These are phyloP conservation scores for Micronycteris hirsuta DNA, from an alignment of 2,113 vertebrate species.

Conservation along the genomic window DNA sequence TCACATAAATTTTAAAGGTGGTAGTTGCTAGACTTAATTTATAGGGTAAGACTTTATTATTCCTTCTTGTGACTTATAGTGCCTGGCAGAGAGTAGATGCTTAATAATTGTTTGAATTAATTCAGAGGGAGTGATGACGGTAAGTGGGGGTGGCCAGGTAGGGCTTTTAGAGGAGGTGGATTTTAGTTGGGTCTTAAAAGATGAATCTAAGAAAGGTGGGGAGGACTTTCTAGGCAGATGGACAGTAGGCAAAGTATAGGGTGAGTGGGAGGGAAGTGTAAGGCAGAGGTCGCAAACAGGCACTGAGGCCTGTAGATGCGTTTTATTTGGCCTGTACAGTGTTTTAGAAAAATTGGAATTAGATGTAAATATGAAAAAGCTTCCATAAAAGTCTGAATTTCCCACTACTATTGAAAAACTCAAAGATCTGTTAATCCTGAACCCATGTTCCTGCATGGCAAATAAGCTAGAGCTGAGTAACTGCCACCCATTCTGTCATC, in stretches of 20 bases:
- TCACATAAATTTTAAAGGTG: constrained; percentile 37
- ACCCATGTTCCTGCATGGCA: background rate
- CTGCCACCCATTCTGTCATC: background rate
- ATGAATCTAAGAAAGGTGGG: constrained; percentile 39
- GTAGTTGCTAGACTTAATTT: constrained; percentile 31
- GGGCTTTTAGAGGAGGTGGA: constrained; percentile 47
- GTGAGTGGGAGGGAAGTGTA: background rate
- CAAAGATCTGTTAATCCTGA: constrained; percentile 10
- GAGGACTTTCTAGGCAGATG: constrained; percentile 1
- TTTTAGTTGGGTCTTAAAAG: constrained; percentile 43
- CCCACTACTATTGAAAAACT: background rate
- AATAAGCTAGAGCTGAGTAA: constrained; percentile 27
- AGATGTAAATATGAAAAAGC: background rate
- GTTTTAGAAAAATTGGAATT: constrained; percentile 50
- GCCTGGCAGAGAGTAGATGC: constrained; percentile 76
- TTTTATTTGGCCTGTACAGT: constrained; percentile 19
- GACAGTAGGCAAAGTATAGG: background rate
- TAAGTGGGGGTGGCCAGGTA: constrained; percentile 52
- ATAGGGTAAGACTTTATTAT: constrained; percentile 26
- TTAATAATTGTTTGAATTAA: constrained; percentile 66
- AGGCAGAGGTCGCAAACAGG: constrained; percentile 70
- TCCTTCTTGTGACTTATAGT: constrained; percentile 50
- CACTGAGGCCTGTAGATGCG: constrained; percentile 28
- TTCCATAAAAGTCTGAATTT: constrained; percentile 23
- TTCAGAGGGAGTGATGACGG: constrained; percentile 35